Percentiles rank a stretch among this genome's conserved stretches.
phyloP scores from a whole-genome alignment of 2,797 vertebrate genomes.

The Phalanger gymnotis region DNA sequence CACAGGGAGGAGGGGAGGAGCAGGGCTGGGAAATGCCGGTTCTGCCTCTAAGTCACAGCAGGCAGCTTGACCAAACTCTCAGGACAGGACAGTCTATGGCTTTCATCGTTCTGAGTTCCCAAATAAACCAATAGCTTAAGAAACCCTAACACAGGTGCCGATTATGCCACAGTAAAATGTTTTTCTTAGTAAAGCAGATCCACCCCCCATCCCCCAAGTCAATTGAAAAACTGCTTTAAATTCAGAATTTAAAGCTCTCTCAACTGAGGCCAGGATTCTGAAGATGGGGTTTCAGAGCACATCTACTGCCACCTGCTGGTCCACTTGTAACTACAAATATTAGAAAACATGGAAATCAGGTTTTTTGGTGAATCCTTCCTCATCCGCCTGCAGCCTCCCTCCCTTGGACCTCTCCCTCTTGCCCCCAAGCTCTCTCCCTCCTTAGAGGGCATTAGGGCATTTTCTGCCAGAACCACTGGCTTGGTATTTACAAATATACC shows the following conservation, averaged over 20 bases:
- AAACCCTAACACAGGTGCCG: not conserved
- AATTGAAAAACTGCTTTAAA: conserved; percentile 23
- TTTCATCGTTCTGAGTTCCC: not conserved
- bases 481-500: too few relatives aligned
- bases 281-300: conserved; percentile 34
- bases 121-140: conserved; percentile 17
- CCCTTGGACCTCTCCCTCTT: too few relatives aligned
- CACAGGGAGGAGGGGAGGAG: too few relatives aligned
- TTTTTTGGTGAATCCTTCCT: not conserved
- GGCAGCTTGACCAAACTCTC: too few relatives aligned
- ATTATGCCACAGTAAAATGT: not conserved
- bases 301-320: conserved; percentile 82
- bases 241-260: not conserved
- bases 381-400: not conserved
- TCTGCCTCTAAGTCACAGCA: too few relatives aligned
- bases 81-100: not conserved
- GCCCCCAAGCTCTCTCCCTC: too few relatives aligned
- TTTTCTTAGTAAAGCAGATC: conserved; percentile 30
- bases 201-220: not conserved
- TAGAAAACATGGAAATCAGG: not conserved
- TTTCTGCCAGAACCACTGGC: too few relatives aligned
- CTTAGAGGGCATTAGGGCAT: too few relatives aligned
- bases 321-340: not conserved
- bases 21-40: too few relatives aligned
- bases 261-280: not conserved